Evolutionary conservation across 2,797 vertebrate genomes (phyloP).

Genomic region (Sebastes minor): DNA sequence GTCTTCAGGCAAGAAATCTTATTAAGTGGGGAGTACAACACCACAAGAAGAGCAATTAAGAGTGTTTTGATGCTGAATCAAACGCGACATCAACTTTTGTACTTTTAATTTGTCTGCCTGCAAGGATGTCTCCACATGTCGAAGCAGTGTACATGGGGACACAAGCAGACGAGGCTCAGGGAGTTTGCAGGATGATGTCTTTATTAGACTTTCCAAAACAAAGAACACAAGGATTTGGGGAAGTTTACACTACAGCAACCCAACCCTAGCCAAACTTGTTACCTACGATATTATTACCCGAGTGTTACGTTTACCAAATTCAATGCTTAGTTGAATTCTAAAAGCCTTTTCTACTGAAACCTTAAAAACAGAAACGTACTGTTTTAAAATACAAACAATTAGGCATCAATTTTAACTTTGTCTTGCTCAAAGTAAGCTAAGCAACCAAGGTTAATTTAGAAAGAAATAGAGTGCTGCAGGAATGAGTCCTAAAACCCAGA

Average conservation of each 20-base stretch:
- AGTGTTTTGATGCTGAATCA: constrained; percentile 51
- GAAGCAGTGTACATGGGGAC: not conserved
- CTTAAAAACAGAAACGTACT: not conserved
- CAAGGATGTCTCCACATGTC: not conserved
- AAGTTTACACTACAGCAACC: not conserved
- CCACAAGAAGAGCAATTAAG: constrained; percentile 60
- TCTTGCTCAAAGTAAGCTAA: not conserved
- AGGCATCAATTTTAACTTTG: not conserved
- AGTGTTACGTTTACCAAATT: not conserved
- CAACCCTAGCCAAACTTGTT: not conserved
- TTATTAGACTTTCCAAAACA: not conserved
- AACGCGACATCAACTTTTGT: constrained; percentile 3
- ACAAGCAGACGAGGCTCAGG: too few species aligned
- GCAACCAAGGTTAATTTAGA: too few species aligned
- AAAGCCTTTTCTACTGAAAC: not conserved
- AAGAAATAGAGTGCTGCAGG: too few species aligned
- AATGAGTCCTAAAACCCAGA: too few species aligned
- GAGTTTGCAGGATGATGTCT: not conserved
- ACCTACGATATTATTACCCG: not conserved
- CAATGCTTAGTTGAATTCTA: not conserved
- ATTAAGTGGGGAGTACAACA: constrained; percentile 59
- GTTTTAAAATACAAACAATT: not conserved
- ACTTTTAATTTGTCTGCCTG: not conserved
- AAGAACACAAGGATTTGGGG: not conserved
- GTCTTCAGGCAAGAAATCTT: constrained; percentile 52